These are phyloP conservation scores for Paracanthobrama guichenoti DNA, from an alignment of 2,113 vertebrate genomes.

Conservation along the genomic window DNA sequence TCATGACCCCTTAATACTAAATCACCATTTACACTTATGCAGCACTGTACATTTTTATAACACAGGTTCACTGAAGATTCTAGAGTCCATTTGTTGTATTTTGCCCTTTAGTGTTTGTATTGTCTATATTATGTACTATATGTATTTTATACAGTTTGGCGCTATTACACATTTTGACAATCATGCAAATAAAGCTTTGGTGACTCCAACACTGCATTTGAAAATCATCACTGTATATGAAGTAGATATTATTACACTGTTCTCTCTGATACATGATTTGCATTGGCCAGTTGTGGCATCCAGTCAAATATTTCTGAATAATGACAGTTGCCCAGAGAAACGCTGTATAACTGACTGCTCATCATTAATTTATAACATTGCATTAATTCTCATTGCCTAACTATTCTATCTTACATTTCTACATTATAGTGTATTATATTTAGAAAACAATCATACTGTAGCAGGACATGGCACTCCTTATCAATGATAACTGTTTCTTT, in stretches of 20 bases:
- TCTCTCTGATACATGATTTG: background rate
- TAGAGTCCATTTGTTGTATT: background rate
- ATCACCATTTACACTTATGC: background rate
- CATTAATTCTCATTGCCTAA: background rate
- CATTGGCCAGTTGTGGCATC: background rate
- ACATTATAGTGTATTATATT: background rate
- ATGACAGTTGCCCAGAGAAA: background rate
- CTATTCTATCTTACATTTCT: background rate
- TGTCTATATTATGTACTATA: background rate
- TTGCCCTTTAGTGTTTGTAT: background rate
- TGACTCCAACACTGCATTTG: background rate
- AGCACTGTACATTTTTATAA: background rate
- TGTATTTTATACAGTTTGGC: background rate
- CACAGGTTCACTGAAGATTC: background rate
- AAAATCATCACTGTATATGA: background rate
- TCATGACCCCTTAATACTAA: background rate
- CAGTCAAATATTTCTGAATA: conserved; percentile 9
- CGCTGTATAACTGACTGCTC: background rate
- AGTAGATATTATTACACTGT: background rate
- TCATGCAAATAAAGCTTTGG: background rate
- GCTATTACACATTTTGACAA: background rate
- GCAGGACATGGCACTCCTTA: background rate
- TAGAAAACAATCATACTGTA: too few relatives aligned
- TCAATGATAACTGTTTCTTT: background rate
- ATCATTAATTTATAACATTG: background rate